phyloP scores from a whole-genome alignment of 2,797 vertebrate genomes.

The Sebastiscus tertius region DNA sequence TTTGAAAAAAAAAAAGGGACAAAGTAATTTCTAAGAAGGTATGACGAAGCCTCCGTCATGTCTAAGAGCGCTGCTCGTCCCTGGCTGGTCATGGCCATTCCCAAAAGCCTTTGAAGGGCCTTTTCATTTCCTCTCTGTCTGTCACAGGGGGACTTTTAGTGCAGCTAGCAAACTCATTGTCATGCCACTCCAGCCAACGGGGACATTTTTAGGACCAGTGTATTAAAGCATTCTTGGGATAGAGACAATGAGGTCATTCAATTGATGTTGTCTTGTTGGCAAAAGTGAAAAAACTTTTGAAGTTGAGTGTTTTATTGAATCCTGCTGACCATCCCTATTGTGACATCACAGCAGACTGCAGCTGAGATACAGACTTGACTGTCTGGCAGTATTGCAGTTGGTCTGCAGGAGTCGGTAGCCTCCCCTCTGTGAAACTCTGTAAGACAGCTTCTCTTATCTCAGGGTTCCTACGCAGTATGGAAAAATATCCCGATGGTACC shows the following conservation, averaged over 20 bases:
- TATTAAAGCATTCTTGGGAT: constrained; percentile 64
- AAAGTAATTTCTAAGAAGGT: constrained; percentile 21
- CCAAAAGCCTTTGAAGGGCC: constrained; percentile 74
- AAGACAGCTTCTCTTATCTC: not conserved
- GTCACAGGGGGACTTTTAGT: constrained; percentile 57
- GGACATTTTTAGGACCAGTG: constrained; percentile 50
- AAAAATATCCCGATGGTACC: no score
- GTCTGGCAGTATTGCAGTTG: not conserved
- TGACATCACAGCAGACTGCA: constrained; percentile 23
- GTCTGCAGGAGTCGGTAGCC: not conserved
- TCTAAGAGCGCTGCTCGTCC: constrained; percentile 49
- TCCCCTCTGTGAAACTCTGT: not conserved
- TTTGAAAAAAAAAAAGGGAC: not conserved
- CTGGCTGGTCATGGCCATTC: constrained; percentile 36
- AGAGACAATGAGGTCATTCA: constrained; percentile 61
- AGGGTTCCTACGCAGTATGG: no score
- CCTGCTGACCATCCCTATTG: constrained; percentile 13
- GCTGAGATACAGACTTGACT: constrained; percentile 19
- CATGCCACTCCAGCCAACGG: constrained; percentile 47
- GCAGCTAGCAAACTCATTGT: constrained; percentile 41
- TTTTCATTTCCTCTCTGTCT: constrained; percentile 83
- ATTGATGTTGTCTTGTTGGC: constrained; percentile 49
- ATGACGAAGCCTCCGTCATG: constrained; percentile 29
- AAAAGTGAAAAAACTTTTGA: constrained; percentile 28
- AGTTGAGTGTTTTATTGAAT: constrained; percentile 53